Base-by-base conservation (phyloP, 2,888 invertebrate genomes). In the Hypolimnas misippus region DNA sequence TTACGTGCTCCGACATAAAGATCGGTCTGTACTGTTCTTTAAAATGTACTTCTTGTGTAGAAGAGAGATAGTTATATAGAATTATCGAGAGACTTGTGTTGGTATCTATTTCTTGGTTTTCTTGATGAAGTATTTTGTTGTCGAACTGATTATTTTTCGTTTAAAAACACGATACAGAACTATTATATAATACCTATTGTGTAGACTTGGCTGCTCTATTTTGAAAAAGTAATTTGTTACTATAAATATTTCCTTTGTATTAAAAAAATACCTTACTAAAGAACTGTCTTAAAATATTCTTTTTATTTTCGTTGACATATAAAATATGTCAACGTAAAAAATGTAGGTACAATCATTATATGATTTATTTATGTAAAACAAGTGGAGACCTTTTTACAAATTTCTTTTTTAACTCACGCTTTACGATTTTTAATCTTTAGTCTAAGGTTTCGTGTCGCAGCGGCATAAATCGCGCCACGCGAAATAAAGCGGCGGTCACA, bases 401-500 rank as follows among this genome's bases (percentile, higher is more conserved):
- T n/a, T n/a, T 38, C 21, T 21, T 46, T 46, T 21, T 2, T n/a
- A 56, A 46, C 31, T 56, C 46, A 19, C 56, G 10, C 29, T 42
- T 55, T 38, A 8, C 42, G 25, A 14, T 55, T 46, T 56, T 46
- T 42, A 49, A 49, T 49, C 49, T 49, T n/a, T 49, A 49, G 49
- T 49, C 50, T 31, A 49, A 21, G 75, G 73, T 82, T 72, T 77
- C 89, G 86, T 89, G 90, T 77, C 79, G 73, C 73, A 73, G 64
- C 73, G 74, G 81, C 79, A 89, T 89, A 89, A 89, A 89, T 89
- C 87, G 82, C 76, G 73, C 63, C 73, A 67, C 76, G 73, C 81
- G 81, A 81, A 86, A 87, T 86, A 85, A 84, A 79, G 80, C 76
- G 74, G 76, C 78, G 83, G 77, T 77, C 87, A 81, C 89, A 89